These are phyloP conservation scores for Dorcus parallelipipedus DNA, from an alignment of 2,888 invertebrate genomes.

Conservation along the genomic window DNA sequence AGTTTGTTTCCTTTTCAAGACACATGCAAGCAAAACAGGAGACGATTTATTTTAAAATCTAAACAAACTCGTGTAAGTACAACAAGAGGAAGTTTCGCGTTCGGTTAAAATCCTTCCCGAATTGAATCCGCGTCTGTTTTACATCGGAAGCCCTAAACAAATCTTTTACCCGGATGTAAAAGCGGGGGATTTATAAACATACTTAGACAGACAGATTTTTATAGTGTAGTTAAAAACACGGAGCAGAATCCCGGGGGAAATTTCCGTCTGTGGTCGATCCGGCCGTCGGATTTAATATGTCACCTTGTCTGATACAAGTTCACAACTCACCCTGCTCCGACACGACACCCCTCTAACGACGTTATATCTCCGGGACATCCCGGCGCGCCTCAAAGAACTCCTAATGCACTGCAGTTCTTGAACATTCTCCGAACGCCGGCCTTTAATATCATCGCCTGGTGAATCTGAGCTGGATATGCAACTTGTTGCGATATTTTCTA, in stretches of 20 bases:
- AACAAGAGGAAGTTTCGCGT: too few species aligned
- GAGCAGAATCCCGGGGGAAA: conserved; percentile 31
- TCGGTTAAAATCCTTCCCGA: background rate
- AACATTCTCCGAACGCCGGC: too few species aligned
- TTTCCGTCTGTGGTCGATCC: conserved; percentile 34
- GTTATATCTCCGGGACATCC: conserved; percentile 17
- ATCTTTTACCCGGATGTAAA: conserved; percentile 22
- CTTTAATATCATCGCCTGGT: too few species aligned
- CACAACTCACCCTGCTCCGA: conserved; percentile 17
- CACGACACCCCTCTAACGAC: conserved; percentile 18
- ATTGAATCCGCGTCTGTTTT: conserved; percentile 20
- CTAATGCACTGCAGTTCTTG: background rate
- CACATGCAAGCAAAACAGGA: too few species aligned
- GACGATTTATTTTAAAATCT: too few species aligned
- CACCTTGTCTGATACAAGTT: conserved; percentile 32
- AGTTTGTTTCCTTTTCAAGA: too few species aligned
- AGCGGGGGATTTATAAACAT: conserved; percentile 27
- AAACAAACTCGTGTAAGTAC: too few species aligned
- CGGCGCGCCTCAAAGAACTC: background rate
- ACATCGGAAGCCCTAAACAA: conserved; percentile 10
- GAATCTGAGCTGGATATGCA: too few species aligned
- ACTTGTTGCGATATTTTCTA: too few species aligned
- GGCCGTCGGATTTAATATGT: conserved; percentile 36
- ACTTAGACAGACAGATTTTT: conserved; percentile 27
- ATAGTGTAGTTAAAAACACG: conserved; percentile 27